phyloP scores from a whole-genome alignment of 2,113 vertebrate genomes.

The Varanus salvator region DNA sequence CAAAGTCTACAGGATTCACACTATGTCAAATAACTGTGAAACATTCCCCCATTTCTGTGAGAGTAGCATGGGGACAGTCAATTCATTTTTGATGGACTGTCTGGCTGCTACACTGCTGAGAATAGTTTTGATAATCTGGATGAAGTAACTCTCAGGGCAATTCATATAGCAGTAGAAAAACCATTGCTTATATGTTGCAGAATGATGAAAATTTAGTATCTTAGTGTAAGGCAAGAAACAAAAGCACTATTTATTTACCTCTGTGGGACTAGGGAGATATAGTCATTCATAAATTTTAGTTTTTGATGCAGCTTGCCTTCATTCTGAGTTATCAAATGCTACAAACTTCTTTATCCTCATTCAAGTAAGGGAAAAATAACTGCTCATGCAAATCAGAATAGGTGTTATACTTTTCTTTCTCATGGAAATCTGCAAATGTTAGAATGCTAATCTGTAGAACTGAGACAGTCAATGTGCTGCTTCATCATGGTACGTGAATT shows the following conservation, averaged over 20 bases:
- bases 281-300: not conserved
- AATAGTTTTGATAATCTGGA: constrained; percentile 3
- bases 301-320: not conserved
- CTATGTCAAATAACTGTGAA: constrained; percentile 11
- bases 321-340: not conserved
- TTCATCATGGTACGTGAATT: not conserved
- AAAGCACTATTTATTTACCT: not conserved
- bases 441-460: constrained; percentile 7
- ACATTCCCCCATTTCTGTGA: not conserved
- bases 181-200: not conserved
- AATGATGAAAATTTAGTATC: not conserved
- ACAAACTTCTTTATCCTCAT: not conserved
- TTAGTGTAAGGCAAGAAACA: not conserved
- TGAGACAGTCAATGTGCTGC: rapidly evolving
- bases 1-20: not conserved
- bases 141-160: not conserved
- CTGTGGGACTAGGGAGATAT: not conserved
- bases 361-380: not conserved
- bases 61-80: not conserved
- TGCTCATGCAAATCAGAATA: not conserved
- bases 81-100: constrained; percentile 3
- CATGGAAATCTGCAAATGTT: rapidly evolving
- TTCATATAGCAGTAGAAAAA: not conserved
- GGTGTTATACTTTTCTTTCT: not conserved
- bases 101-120: not conserved